Base-by-base conservation (phyloP, 2,888 invertebrate species). In the Eurois occulta region DNA sequence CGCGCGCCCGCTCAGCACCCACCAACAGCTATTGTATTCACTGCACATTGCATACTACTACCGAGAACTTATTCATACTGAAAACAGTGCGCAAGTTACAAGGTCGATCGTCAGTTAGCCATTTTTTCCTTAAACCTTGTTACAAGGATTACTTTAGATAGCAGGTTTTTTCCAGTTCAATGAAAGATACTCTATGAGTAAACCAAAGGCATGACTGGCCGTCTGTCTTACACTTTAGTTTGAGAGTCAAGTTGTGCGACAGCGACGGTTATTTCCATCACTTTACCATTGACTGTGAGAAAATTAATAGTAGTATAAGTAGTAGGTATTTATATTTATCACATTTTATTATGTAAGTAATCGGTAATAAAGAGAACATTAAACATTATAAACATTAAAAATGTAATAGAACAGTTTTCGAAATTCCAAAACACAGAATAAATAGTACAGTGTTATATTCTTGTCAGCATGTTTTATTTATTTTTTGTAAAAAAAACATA, bases 21-120 rank as follows among this genome's bases (percentile, higher is more conserved):
- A 66, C 69, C 73, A 38, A 65, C 64, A 16, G 38, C 72, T 75
- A 80, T 74, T 80, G 77, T 83, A 78, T 83, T 77, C 52, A 79
- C 69, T 75, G 55, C 46, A 69, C 66, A 75, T 66, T 58, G 75
- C 38, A 67, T 38, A 67, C 72, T 58, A 35, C 48, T 82, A 66
- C 70, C 65, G 71, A 84, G 71, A 79, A 81, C 13, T 28, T 65
- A 60, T 58, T 62, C 7, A 58, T 60, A 60, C 52, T 58, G 6
- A 52, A 64, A 32, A 77, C 60, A 65, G 43, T 43, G 74, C 71
- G 41, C 48, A 66, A 52, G 52, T 60, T 70, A 65, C 69, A 86
- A 77, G 68, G 68, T 46, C 38, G 16, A 60, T 41, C 38, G n/a
- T 5, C n/a, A 21, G 21, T 32, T 32, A 21, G 18, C 18, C 11